Base-by-base conservation (phyloP, 2,888 invertebrate genomes). In the Andrena bucephala region DNA sequence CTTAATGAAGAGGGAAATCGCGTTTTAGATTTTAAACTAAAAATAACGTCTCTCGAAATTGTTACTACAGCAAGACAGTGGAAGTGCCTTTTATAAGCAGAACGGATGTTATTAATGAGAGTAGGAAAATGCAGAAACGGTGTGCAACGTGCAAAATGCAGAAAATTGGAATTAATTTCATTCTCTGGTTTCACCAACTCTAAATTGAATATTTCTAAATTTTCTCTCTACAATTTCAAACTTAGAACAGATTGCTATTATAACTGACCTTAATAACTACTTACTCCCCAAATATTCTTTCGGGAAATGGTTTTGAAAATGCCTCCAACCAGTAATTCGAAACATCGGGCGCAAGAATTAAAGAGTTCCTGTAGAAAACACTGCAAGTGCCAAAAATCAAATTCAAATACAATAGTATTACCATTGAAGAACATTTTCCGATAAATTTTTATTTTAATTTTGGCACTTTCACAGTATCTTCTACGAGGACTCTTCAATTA, bases 31-130 rank as follows among this genome's bases (percentile, higher is more conserved):
- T 13, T 24, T 42, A 27, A 66, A 66, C 16, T 16, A 29, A 66
- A 66, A 66, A 2, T 50, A 48, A 66, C n/a, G 48, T 24, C 29
- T 36, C 27, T 0, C 16, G n/a, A 66, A 66, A 13, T 48, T 50
- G 48, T 48, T 29, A 29, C 27, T 50, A 50, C 48, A 16, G 27
- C 27, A 29, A 16, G 65, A 42, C 42, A 65, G 24, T 65, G 65
- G 42, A 50, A 66, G 13, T 27, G 24, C 48, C 48, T 50, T 66
- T 50, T 50, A 66, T 66, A 66, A 66, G 48, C 29, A 65, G 27
- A 48, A 50, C 48, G 50, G 27, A 50, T 50, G 29, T 29, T 4
- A 65, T 29, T 50, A 65, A 42, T 13, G 48, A 20, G 13, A 63
- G 33, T 33, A 27, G 65, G 27, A 48, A 42, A 48, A 66, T 50